Percentiles rank a stretch among this genome's conserved stretches.
These are phyloP conservation scores for Bujurquina vittata DNA, from an alignment of 2,113 vertebrate species.

Conservation along the genomic window DNA sequence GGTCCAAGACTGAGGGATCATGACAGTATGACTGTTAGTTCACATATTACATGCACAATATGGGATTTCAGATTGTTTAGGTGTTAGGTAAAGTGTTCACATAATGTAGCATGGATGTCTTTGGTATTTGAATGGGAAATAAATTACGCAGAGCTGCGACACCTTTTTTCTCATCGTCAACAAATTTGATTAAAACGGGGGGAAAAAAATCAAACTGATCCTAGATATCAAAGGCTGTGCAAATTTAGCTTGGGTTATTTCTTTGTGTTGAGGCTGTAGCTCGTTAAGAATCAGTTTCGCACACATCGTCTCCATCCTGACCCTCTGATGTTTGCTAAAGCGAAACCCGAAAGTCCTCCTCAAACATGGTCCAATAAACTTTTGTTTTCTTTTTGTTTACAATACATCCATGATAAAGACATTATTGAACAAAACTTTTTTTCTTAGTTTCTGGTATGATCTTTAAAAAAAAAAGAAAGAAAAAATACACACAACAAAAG, in stretches of 20 bases:
- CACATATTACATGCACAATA: rapidly evolving
- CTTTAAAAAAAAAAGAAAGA: too few species aligned
- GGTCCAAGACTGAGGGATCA: too few species aligned
- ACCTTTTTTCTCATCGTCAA: neutral
- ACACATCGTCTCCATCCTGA: too few species aligned
- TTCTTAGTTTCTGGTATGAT: neutral
- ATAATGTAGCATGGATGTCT: neutral
- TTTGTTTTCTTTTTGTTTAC: too few species aligned
- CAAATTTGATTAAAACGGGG: neutral
- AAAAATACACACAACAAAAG: too few species aligned
- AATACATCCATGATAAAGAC: too few species aligned
- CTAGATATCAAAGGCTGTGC: neutral
- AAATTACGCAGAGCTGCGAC: neutral
- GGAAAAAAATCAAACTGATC: rapidly evolving
- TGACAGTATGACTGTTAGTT: neutral
- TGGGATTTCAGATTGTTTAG: neutral
- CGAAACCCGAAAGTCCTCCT: neutral
- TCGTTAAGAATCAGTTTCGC: neutral
- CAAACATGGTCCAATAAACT: too few species aligned
- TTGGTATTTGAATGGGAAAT: neutral
- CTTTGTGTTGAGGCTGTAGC: neutral
- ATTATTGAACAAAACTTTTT: rapidly evolving
- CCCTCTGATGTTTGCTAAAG: neutral
- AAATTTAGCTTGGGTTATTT: neutral
- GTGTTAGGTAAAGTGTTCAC: neutral